phyloP scores from a whole-genome alignment of 2,888 invertebrate species.

The Trichacis sp. region DNA sequence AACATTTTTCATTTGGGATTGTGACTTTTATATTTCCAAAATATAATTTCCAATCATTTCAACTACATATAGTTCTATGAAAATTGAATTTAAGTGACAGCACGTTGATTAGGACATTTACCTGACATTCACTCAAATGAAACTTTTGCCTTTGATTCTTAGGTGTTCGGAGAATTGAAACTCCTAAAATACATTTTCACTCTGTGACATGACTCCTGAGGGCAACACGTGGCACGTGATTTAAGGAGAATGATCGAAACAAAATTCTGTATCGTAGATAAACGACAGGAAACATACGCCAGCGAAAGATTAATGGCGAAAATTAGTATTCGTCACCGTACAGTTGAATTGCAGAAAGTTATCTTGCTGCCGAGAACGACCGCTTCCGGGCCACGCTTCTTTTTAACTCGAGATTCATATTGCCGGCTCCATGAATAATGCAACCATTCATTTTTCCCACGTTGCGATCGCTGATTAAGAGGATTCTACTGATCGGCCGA shows the following conservation, averaged over 20 bases:
- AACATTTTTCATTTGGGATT: no score
- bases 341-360: slow-evolving; percentile 63
- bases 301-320: slow-evolving; percentile 60
- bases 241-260: slow-evolving; percentile 10
- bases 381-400: slow-evolving; percentile 34
- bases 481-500: slow-evolving; percentile 16
- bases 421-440: slow-evolving; percentile 62
- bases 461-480: slow-evolving; percentile 60
- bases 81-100: no score
- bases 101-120: no score
- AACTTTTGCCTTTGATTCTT: no score
- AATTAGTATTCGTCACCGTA: slow-evolving; percentile 67
- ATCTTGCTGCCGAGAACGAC: slow-evolving; percentile 40
- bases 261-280: slow-evolving; percentile 33
- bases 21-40: no score
- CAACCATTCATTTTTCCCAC: slow-evolving; percentile 63
- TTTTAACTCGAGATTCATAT: slow-evolving; percentile 56
- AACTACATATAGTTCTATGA: no score
- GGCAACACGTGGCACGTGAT: background rate
- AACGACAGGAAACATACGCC: slow-evolving; percentile 42
- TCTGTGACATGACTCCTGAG: background rate
- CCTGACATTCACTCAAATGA: no score
- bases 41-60: no score
- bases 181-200: background rate
- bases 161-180: no score